Conservation (phyloP, 2,888 invertebrate species). For the Poecilus cupreus region DNA sequence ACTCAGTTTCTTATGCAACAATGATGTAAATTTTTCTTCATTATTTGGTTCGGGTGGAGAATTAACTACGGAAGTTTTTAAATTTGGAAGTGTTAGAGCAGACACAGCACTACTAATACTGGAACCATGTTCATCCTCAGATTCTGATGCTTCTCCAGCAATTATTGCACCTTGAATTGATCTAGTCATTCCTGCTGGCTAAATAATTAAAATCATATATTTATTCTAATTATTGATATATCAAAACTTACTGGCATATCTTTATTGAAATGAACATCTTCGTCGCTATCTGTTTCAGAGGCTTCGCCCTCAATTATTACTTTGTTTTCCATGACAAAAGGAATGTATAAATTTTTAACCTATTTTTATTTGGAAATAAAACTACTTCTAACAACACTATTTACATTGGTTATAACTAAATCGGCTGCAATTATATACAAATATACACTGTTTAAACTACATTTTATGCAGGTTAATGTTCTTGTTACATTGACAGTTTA, state of each 20-base stretch:
- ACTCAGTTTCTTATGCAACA: slow-evolving; percentile 69
- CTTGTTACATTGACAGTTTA: neutral
- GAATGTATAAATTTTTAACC: neutral
- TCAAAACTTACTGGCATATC: slow-evolving; percentile 46
- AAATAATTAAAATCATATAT: neutral
- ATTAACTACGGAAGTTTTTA: slow-evolving; percentile 35
- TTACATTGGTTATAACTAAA: neutral
- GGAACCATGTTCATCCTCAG: slow-evolving; percentile 68
- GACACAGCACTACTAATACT: slow-evolving; percentile 68
- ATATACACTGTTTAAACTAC: neutral
- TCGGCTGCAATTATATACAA: neutral
- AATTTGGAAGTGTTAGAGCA: slow-evolving; percentile 63
- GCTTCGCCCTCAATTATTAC: slow-evolving; percentile 70
- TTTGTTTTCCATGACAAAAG: slow-evolving; percentile 64
- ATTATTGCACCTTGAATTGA: slow-evolving; percentile 69
- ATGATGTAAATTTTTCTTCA: slow-evolving; percentile 65
- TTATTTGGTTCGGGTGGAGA: slow-evolving; percentile 46
- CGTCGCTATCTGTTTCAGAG: slow-evolving; percentile 71
- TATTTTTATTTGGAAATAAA: too few species aligned
- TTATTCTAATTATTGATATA: neutral
- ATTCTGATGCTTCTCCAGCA: slow-evolving; percentile 71
- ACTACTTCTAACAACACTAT: too few species aligned
- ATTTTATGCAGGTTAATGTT: neutral
- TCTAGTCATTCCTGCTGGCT: slow-evolving; percentile 57
- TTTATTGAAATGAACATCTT: slow-evolving; percentile 54